phyloP scores from a whole-genome alignment of 2,113 vertebrate species.

The Lonchura striata region DNA sequence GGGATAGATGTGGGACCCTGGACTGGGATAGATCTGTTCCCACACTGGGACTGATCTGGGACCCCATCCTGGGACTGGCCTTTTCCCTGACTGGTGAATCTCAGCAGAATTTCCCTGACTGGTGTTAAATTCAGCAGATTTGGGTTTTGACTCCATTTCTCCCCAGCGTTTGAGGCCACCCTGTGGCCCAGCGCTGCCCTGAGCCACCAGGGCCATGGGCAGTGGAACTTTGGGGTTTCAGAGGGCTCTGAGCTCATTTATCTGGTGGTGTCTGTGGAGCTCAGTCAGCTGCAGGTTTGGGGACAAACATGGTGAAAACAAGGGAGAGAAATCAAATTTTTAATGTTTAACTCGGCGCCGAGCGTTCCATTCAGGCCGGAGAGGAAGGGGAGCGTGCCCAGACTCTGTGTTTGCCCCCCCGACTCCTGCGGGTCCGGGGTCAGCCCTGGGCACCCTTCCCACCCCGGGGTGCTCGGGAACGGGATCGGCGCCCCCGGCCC shows the following conservation, averaged over 20 bases:
- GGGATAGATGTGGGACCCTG: rapidly evolving
- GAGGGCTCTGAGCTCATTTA: background rate
- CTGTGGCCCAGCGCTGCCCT: rapidly evolving
- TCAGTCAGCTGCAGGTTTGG: background rate
- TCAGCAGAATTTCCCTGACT: background rate
- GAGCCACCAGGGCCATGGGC: rapidly evolving
- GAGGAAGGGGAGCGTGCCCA: background rate
- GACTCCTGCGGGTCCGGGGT: rapidly evolving
- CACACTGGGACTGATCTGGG: background rate
- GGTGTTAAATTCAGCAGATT: rapidly evolving
- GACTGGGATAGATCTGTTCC: background rate
- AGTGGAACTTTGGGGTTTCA: rapidly evolving
- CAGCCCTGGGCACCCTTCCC: background rate
- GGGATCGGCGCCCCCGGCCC: background rate
- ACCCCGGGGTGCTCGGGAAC: rapidly evolving
- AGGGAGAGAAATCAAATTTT: rapidly evolving
- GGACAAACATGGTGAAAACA: rapidly evolving
- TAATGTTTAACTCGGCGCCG: background rate
- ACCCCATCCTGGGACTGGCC: rapidly evolving
- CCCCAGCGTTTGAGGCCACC: background rate
- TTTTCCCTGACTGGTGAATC: background rate
- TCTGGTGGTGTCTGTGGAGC: rapidly evolving
- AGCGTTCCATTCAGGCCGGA: rapidly evolving
- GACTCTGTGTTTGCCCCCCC: background rate
- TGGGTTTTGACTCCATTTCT: rapidly evolving